Evolutionary conservation across 2,888 invertebrate species (phyloP), one percentile per base, ranked within the genome.

Genomic region (Mylabris sibirica): DNA sequence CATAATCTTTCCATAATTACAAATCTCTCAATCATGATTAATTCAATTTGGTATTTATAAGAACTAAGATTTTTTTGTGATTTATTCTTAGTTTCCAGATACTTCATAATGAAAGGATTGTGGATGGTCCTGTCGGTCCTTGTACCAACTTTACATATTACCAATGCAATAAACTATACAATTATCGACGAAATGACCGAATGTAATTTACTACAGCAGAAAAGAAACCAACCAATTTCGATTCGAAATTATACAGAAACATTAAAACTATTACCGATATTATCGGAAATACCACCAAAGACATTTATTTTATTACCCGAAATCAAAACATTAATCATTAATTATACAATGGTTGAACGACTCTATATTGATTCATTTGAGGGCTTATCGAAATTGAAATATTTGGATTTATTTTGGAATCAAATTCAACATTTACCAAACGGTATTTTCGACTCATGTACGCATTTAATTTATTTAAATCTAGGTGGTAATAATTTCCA

Each of bases 381-480:
- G 35, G 63, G 63, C 9, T 35, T 62, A 17, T 49, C 44, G 35
- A 64, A 70, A 53, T 65, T 67, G 34, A 35, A 65, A 26, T 59
- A 62, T 61, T 66, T 70, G 14, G 62, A 67, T 63, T 49, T 64
- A 57, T 67, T 62, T 53, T 63, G 65, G 63, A 65, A 70, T 63
- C 70, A 62, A 53, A 64, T 70, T n/a, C 60, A 41, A 24, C 41
- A 64, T 59, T 60, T 70, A 59, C 67, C 67, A 22, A 38, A 34
- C 22, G 53, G 26, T 34, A 57, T 49, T 6, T 70, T 70, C 49
- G 49, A 67, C 12, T 38, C 49, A 22, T 70, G 63, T 60, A 38
- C 59, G n/a, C 61, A 67, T 49, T 60, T 70, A 35, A 60, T 62
- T 57, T 67, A 62, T 57, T 60, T 70, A 62, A 70, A 67, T 70